Evolutionary conservation across 2,888 invertebrate genomes (phyloP), one percentile per base, ranked within the genome.

Genomic region (Eutolmus rufibarbis): DNA sequence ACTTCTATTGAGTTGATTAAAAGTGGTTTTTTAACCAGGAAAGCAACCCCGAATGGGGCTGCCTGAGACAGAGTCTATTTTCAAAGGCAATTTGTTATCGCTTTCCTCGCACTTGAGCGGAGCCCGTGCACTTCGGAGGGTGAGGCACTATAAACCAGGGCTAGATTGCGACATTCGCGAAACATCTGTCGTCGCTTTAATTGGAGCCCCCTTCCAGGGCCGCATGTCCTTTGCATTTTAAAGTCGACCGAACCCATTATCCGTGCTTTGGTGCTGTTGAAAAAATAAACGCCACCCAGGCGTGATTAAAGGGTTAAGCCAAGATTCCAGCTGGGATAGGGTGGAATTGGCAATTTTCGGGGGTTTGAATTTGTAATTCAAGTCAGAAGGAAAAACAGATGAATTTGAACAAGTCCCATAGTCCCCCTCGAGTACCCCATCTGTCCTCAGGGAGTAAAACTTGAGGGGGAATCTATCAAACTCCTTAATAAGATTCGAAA

Each of bases 111-210:
- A n/a, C 34, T 76, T 37, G 9, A 9, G 31, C 12, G 19, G n/a
- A 74, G n/a, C 7, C 16, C 7, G 5, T 5, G n/a, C 34, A 7
- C 7, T 34, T 34, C 34, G 74, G 74, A 8, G 12, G 76, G 34
- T 28, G 37, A 14, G 19, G 1, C 34, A 9, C 1, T 12, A 2
- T 76, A 76, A 37, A 76, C 4, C 12, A 23, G 66, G 14, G 34
- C 76, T 76, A 37, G 37, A 76, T 37, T 76, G 76, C 37, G 76
- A 76, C 76, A 76, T 76, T 76, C 76, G 37, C n/a, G 12, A 76
- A 76, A 76, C 76, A 76, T 76, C 76, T 76, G 76, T 76, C 76
- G 76, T 37, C n/a, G 7, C n/a, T 76, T 76, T 76, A 76, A 76
- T 76, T 76, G 37, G 76, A 37, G 16, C 76, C 76, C 23, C 66